A percentile compares a stretch with the other conserved stretches of the same genome.
Evolutionary conservation across 2,113 vertebrate species (phyloP).

Genomic region (Calidris pugnax): DNA sequence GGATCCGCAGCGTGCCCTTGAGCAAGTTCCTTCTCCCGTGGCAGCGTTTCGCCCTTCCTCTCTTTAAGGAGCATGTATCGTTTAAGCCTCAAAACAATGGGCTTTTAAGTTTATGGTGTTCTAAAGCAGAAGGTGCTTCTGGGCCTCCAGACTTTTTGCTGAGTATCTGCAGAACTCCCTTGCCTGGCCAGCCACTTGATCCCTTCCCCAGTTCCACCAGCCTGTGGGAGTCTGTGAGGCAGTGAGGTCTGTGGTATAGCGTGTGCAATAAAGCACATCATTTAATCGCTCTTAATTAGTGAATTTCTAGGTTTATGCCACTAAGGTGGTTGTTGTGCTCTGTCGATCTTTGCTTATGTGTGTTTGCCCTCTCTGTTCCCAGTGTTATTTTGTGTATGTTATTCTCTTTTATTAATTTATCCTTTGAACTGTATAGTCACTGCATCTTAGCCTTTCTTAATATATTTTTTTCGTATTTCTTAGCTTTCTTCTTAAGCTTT

Average conservation of each 20-base stretch:
- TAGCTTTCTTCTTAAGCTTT: background rate
- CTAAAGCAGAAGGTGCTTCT: background rate
- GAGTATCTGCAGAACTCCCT: background rate
- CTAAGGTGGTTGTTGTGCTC: background rate
- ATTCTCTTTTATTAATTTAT: background rate
- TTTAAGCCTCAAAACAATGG: background rate
- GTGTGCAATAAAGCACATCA: background rate
- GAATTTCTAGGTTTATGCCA: background rate
- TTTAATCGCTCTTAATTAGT: background rate
- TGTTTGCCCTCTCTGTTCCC: background rate
- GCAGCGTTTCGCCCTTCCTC: background rate
- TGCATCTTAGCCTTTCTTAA: background rate
- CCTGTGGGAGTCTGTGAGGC: rapidly evolving
- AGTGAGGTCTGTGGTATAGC: rapidly evolving
- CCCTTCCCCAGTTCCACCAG: background rate
- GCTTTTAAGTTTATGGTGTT: background rate
- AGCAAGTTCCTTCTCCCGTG: background rate
- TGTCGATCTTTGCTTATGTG: background rate
- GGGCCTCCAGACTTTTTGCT: rapidly evolving
- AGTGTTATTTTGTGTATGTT: background rate
- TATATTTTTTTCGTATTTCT: background rate
- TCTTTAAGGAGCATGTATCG: background rate
- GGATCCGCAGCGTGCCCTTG: background rate
- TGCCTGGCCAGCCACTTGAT: background rate
- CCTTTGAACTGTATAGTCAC: background rate